phyloP scores from a whole-genome alignment of 2,888 invertebrate species.

The Ophion costatus region DNA sequence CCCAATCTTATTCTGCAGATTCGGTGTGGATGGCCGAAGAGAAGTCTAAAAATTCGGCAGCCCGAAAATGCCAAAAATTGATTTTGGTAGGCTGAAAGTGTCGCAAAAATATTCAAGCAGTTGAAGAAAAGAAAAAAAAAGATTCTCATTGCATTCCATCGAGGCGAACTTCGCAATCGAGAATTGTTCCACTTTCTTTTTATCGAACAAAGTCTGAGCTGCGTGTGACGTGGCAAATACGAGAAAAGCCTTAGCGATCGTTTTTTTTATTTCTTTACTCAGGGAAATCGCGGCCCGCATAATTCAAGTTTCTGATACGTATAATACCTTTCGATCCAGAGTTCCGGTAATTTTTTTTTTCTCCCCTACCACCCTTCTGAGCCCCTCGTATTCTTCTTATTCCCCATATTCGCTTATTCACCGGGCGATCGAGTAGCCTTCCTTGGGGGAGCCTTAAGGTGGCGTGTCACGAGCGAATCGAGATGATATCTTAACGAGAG shows the following conservation, averaged over 20 bases:
- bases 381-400: conserved; percentile 42
- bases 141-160: background rate
- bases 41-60: background rate
- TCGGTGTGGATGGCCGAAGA: background rate
- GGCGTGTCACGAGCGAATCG: conserved; percentile 67
- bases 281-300: conserved; percentile 54
- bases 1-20: background rate
- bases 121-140: background rate
- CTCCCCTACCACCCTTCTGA: conserved; percentile 8
- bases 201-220: background rate
- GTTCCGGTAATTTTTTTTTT: conserved; percentile 41
- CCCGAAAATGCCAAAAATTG: background rate
- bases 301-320: conserved; percentile 47
- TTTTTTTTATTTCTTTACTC: conserved; percentile 41
- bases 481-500: conserved; percentile 68
- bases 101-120: background rate
- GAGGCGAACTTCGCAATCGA: background rate
- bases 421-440: conserved; percentile 18
- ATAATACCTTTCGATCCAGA: conserved; percentile 54
- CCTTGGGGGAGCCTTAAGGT: conserved; percentile 46
- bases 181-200: background rate
- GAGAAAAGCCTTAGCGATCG: conserved; percentile 30
- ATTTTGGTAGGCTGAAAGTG: background rate
- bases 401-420: conserved; percentile 58
- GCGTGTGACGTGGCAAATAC: conserved; percentile 17